A percentile compares a stretch with the other conserved stretches of the same genome.
These are phyloP conservation scores for Acromyrmex charruanus DNA, from an alignment of 1,140 invertebrate genomes.

Conservation along the genomic window DNA sequence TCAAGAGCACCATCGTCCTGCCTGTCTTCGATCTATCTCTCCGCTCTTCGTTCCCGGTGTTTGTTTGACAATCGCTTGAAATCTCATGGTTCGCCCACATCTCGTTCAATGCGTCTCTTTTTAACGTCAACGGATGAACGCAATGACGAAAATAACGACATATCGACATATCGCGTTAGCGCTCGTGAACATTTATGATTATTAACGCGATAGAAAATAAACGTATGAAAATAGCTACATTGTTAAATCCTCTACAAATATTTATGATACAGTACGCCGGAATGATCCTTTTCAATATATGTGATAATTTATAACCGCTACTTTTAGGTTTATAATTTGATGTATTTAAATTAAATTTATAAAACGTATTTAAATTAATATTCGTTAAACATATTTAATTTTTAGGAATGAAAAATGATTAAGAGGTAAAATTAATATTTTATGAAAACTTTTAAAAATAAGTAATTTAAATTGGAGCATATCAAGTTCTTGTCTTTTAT, in stretches of 20 bases:
- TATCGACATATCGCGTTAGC: conserved; percentile 1
- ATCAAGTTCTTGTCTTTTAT: not conserved
- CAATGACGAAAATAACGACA: conserved; percentile 35
- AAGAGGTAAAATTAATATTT: conserved; percentile 4
- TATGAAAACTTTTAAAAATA: not conserved
- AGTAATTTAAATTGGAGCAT: not conserved
- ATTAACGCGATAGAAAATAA: conserved; percentile 38
- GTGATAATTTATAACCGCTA: conserved; percentile 2
- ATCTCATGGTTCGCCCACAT: conserved; percentile 23
- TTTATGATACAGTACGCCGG: conserved; percentile 9
- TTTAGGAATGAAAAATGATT: not conserved
- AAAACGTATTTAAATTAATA: not conserved
- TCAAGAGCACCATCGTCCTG: conserved; percentile 63
- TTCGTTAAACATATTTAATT: not conserved
- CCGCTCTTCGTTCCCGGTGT: conserved; percentile 39
- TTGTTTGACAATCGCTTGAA: conserved; percentile 59
- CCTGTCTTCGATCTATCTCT: conserved; percentile 61
- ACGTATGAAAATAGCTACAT: conserved; percentile 26
- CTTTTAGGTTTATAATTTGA: conserved; percentile 21
- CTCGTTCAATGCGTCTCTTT: conserved; percentile 34
- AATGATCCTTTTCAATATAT: not conserved
- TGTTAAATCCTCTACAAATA: conserved; percentile 35
- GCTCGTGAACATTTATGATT: conserved; percentile 25
- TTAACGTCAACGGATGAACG: conserved; percentile 46
- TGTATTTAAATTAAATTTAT: conserved; percentile 21